phyloP scores from a whole-genome alignment of 2,797 vertebrate species.

The Sphenopsis melanotis region DNA sequence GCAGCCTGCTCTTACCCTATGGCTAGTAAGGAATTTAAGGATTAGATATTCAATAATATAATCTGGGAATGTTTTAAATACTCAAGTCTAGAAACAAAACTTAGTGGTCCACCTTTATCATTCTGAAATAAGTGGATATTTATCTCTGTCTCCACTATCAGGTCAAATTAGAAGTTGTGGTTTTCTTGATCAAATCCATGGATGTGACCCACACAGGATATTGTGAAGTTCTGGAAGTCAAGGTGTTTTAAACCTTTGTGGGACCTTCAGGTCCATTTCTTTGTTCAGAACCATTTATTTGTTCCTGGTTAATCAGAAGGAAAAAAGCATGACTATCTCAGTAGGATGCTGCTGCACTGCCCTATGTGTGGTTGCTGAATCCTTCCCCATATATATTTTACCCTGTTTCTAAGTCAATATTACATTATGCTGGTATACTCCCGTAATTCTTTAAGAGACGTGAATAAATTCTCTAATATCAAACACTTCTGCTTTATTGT shows the following conservation, averaged over 20 bases:
- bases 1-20: not conserved
- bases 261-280: not conserved
- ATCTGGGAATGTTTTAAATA: not conserved
- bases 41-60: not conserved
- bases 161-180: not conserved
- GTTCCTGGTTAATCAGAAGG: not conserved
- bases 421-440: not conserved
- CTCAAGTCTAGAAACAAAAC: not conserved
- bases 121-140: not conserved
- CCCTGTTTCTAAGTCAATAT: not conserved
- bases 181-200: not conserved
- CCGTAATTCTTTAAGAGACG: not conserved
- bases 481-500: not conserved
- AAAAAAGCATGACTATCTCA: not conserved
- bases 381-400: not conserved
- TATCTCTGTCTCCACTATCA: not conserved
- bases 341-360: not conserved
- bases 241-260: not conserved
- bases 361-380: not conserved
- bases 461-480: not conserved
- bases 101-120: not conserved
- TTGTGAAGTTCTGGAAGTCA: not conserved
- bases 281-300: not conserved
- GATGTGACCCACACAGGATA: not conserved
- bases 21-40: not conserved